These are phyloP conservation scores for Erannis defoliaria DNA, from an alignment of 2,888 invertebrate genomes.

Conservation along the genomic window DNA sequence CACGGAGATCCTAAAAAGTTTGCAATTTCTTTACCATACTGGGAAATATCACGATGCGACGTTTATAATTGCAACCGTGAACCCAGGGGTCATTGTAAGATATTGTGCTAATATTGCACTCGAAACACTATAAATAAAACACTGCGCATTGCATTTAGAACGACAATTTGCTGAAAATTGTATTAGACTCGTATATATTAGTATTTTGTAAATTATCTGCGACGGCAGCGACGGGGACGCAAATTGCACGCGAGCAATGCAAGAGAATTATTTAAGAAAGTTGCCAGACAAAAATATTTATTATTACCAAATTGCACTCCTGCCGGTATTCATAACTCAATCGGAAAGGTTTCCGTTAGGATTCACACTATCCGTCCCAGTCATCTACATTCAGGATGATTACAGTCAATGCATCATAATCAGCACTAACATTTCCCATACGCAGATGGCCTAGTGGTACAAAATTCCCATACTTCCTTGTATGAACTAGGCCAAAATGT, in stretches of 20 bases:
- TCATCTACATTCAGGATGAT: no score
- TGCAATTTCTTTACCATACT: conserved; percentile 72
- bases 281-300: conserved; percentile 32
- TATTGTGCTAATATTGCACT: conserved; percentile 50
- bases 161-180: conserved; percentile 14
- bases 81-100: conserved; percentile 72
- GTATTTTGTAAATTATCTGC: conserved; percentile 58
- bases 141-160: conserved; percentile 41
- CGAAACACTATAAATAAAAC: conserved; percentile 39
- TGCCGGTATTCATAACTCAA: no score
- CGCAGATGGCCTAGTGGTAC: no score
- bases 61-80: conserved; percentile 76
- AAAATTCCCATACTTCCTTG: no score
- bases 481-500: no score
- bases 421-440: no score
- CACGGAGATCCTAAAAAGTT: conserved; percentile 58
- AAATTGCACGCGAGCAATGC: conserved; percentile 80
- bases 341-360: no score
- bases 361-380: no score
- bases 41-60: conserved; percentile 75
- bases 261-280: conserved; percentile 61
- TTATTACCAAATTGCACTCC: background rate
- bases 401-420: no score
- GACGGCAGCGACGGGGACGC: conserved; percentile 69
- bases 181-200: conserved; percentile 46